Conservation (phyloP, 2,888 invertebrate species). For the Epistrophe eligans region DNA sequence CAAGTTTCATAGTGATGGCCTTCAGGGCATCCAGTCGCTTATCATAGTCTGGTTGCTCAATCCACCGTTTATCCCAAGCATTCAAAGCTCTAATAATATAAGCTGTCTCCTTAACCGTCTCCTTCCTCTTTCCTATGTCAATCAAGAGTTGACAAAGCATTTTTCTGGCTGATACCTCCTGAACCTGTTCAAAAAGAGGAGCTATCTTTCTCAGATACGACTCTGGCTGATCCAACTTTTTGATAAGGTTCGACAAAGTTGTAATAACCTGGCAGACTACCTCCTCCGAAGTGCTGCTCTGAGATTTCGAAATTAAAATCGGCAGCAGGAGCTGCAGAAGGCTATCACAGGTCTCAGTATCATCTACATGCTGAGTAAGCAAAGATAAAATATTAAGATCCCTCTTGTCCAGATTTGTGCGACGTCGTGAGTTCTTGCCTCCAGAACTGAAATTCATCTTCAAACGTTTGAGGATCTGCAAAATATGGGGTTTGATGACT, state of each 20-base stretch:
- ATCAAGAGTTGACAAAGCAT: conserved; percentile 87
- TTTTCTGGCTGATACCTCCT: conserved; percentile 88
- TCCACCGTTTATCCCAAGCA: conserved; percentile 93
- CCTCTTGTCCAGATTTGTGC: conserved; percentile 87
- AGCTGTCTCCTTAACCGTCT: conserved; percentile 84
- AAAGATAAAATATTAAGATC: conserved; percentile 91
- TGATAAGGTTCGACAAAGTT: conserved; percentile 90
- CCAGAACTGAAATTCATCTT: conserved; percentile 86
- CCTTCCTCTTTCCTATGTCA: conserved; percentile 85
- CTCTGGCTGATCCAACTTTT: conserved; percentile 87
- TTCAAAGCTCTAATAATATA: conserved; percentile 89
- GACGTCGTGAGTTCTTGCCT: conserved; percentile 76
- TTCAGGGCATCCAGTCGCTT: conserved; percentile 91
- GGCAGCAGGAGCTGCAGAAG: conserved; percentile 90
- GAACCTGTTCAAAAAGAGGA: conserved; percentile 89
- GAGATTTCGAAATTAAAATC: conserved; percentile 88
- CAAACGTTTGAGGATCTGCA: conserved; percentile 88
- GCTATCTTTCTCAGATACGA: conserved; percentile 89
- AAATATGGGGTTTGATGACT: conserved; percentile 90
- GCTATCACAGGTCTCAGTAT: conserved; percentile 88
- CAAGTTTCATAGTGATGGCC: conserved; percentile 86
- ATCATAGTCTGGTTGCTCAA: conserved; percentile 97
- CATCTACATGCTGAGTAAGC: conserved; percentile 90
- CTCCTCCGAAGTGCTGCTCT: conserved; percentile 87
- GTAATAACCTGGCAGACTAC: conserved; percentile 88